Percentiles rank a stretch among this genome's conserved stretches.
Evolutionary conservation across 2,888 invertebrate genomes (phyloP).

Genomic region (Hypercompe scribonia): DNA sequence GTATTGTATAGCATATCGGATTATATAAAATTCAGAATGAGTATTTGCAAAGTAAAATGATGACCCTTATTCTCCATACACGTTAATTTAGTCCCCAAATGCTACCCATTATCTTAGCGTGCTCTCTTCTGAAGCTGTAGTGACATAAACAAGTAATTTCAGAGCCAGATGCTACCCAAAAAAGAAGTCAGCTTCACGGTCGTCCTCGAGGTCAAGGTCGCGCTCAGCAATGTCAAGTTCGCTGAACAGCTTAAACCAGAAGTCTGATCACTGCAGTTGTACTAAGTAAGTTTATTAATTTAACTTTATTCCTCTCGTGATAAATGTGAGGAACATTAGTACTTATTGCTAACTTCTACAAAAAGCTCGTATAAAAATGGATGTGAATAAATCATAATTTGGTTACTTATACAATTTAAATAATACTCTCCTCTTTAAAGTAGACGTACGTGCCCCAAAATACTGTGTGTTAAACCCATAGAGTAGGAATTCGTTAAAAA

Average conservation of each 20-base stretch:
- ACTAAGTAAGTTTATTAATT: constrained; percentile 40
- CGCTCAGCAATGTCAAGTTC: constrained; percentile 62
- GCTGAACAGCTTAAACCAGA: constrained; percentile 51
- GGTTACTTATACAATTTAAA: neutral
- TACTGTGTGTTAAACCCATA: neutral
- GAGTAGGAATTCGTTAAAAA: neutral
- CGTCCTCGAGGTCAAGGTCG: constrained; percentile 63
- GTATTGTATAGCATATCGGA: too few relatives aligned
- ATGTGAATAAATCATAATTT: neutral
- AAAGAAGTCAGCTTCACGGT: constrained; percentile 19
- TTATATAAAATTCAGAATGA: too few relatives aligned
- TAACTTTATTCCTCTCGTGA: too few relatives aligned
- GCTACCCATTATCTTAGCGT: neutral
- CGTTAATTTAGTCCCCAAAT: too few relatives aligned
- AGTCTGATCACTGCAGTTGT: constrained; percentile 22
- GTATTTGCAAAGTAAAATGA: too few relatives aligned
- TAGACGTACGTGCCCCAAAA: neutral
- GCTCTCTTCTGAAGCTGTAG: neutral
- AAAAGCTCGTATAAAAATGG: neutral
- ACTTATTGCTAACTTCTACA: neutral
- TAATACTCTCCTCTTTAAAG: neutral
- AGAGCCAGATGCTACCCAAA: constrained; percentile 56
- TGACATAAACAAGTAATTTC: neutral
- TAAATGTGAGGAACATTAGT: too few relatives aligned
- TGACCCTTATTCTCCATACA: too few relatives aligned